These are phyloP conservation scores for Sebastes taczanowskii DNA, from an alignment of 2,797 vertebrate genomes.

Conservation along the genomic window DNA sequence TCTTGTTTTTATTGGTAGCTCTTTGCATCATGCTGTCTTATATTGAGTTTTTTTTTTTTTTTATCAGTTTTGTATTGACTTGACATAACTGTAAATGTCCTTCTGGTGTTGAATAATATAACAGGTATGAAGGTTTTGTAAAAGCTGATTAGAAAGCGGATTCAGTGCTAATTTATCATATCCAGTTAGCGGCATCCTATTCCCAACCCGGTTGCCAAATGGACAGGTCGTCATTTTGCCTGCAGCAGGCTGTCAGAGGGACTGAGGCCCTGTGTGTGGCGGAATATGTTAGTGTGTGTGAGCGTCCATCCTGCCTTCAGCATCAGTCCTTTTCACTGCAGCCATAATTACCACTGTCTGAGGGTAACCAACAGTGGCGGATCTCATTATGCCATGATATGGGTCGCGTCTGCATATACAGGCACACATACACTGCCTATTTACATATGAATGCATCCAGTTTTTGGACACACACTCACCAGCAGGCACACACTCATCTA, in stretches of 20 bases:
- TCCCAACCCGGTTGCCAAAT: conserved; percentile 39
- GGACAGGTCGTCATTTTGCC: conserved; percentile 65
- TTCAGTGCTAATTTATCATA: conserved; percentile 66
- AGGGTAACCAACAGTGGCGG: conserved; percentile 84
- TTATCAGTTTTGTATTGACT: conserved; percentile 24
- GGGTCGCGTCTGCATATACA: conserved; percentile 77
- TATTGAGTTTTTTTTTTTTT: not conserved
- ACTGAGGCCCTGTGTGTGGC: conserved; percentile 45
- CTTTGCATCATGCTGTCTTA: conserved; percentile 8
- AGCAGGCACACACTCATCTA: conserved; percentile 31
- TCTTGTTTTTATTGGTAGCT: conserved; percentile 32
- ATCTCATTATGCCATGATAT: conserved; percentile 85
- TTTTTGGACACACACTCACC: conserved; percentile 52
- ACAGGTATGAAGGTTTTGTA: conserved; percentile 53
- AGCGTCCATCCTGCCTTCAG: conserved; percentile 69
- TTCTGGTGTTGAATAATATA: conserved; percentile 19
- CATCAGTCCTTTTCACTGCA: conserved; percentile 68
- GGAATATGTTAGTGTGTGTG: conserved; percentile 49
- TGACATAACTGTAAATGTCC: conserved; percentile 6
- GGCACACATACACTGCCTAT: conserved; percentile 62
- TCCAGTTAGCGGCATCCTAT: conserved; percentile 57
- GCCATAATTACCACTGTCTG: conserved; percentile 81
- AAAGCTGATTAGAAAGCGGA: conserved; percentile 62
- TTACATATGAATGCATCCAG: conserved; percentile 79
- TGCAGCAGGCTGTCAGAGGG: conserved; percentile 54